These are phyloP conservation scores for Scaptomyza graminum DNA, from an alignment of 1,140 invertebrate species.

Conservation along the genomic window DNA sequence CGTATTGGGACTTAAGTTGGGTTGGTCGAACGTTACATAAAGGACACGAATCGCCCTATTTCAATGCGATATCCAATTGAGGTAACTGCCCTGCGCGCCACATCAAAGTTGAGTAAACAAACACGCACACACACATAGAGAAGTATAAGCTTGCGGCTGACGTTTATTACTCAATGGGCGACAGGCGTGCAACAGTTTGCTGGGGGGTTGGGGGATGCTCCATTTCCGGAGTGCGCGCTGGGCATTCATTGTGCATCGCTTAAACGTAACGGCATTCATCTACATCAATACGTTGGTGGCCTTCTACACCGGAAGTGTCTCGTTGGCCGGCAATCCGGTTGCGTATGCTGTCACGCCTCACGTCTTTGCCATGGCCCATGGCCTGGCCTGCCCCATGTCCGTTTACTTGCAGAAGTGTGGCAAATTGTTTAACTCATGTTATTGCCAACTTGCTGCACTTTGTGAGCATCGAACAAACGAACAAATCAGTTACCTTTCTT, in stretches of 20 bases:
- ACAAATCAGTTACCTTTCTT: background rate
- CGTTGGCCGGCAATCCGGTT: slow-evolving; percentile 88
- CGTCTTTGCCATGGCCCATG: slow-evolving; percentile 85
- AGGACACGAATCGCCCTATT: slow-evolving; percentile 86
- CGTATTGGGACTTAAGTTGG: slow-evolving; percentile 89
- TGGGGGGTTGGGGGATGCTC: background rate
- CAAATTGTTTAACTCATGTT: slow-evolving; percentile 86
- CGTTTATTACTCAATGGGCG: slow-evolving; percentile 56
- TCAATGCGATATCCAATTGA: slow-evolving; percentile 88
- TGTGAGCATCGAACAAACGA: slow-evolving; percentile 17
- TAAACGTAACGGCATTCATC: slow-evolving; percentile 89
- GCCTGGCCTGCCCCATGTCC: slow-evolving; percentile 86
- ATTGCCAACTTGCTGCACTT: slow-evolving; percentile 57
- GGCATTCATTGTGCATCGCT: slow-evolving; percentile 87
- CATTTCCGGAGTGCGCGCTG: slow-evolving; percentile 87
- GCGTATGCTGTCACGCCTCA: slow-evolving; percentile 90
- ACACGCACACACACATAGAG: slow-evolving; percentile 8
- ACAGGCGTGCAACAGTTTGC: slow-evolving; percentile 72
- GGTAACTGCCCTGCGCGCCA: slow-evolving; percentile 82
- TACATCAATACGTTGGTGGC: slow-evolving; percentile 89
- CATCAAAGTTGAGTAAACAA: slow-evolving; percentile 40
- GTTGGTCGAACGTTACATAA: slow-evolving; percentile 85
- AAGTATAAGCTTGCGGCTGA: slow-evolving; percentile 37
- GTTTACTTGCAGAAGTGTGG: slow-evolving; percentile 86
- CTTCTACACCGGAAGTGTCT: slow-evolving; percentile 88